Evolutionary conservation across 2,888 invertebrate species (phyloP).

Genomic region (Xanthostigma xanthostigma): DNA sequence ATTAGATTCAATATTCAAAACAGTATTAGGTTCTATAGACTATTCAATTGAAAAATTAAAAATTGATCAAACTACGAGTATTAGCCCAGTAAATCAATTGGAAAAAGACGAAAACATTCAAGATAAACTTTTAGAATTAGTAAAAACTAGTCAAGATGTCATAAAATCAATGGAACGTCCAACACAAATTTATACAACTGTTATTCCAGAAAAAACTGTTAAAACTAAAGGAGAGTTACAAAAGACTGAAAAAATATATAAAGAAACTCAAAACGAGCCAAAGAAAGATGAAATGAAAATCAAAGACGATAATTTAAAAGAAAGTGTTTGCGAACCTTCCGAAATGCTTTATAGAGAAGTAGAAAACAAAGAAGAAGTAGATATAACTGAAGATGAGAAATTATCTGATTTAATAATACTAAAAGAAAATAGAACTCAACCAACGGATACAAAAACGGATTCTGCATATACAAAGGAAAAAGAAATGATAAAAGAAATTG

Average conservation of each 20-base stretch:
- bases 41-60: too few species aligned
- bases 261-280: constrained; percentile 14
- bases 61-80: too few species aligned
- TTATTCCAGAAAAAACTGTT: constrained; percentile 3
- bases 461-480: constrained; percentile 2
- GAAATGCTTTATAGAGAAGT: constrained; percentile 3
- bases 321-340: constrained; percentile 6
- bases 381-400: not conserved
- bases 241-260: constrained; percentile 25
- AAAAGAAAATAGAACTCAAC: not conserved
- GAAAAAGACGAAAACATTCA: too few species aligned
- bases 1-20: constrained; percentile 13
- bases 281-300: constrained; percentile 1
- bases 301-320: constrained; percentile 3
- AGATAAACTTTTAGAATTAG: too few species aligned
- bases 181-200: constrained; percentile 13
- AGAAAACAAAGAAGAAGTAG: constrained; percentile 4
- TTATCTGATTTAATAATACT: not conserved
- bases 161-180: too few species aligned
- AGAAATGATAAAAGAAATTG: constrained; percentile 1
- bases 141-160: too few species aligned
- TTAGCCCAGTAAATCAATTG: too few species aligned
- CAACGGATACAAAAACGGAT: not conserved
- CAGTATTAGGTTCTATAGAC: constrained; percentile 8
- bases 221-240: constrained; percentile 21